Evolutionary conservation across 2,888 invertebrate genomes (phyloP), one percentile per base, ranked within the genome.

Genomic region (Subacronicta megacephala): DNA sequence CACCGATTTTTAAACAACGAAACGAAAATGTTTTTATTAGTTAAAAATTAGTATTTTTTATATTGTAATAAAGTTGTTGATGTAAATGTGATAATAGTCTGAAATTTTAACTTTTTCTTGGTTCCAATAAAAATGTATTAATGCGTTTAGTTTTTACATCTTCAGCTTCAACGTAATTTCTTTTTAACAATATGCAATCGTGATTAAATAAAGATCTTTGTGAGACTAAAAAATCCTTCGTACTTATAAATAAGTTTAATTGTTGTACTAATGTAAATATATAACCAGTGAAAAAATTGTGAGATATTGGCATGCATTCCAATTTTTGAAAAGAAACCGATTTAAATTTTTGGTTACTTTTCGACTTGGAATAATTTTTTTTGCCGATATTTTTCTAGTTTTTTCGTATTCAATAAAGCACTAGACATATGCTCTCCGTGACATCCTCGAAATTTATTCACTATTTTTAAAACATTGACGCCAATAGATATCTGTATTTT

Each of bases 191-290:
- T 40, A n/a, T 44, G 50, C 58, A 63, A 29, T 45, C 60, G 44
- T 62, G 62, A 41, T 58, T 72, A 13, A 35, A 57, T 37, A 42
- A 52, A 41, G n/a, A 50, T 62, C 38, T 45, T 62, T 55, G 63
- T 70, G 62, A 69, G 54, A 66, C 74, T 70, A 62, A 72, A 74
- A 71, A 65, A 59, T 53, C 44, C 58, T 73, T 74, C 69, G 74
- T 78, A 74, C 69, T 72, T 67, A n/a, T n/a, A 75, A 62, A 74
- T 71, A 62, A 64, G 73, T 75, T 72, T 62, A 60, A 72, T 31
- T 77, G 63, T 79, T 58, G 50, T 76, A 85, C 84, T 87, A 84
- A 88, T 88, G 81, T 85, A 85, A 79, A 88, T 82, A 84, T 82
- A 84, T 51, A 56, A 61, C 62, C 53, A 60, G 45, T 26, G 55